Evolutionary conservation across 2,113 vertebrate species (phyloP).

Genomic region (Toxotes chatareus): DNA sequence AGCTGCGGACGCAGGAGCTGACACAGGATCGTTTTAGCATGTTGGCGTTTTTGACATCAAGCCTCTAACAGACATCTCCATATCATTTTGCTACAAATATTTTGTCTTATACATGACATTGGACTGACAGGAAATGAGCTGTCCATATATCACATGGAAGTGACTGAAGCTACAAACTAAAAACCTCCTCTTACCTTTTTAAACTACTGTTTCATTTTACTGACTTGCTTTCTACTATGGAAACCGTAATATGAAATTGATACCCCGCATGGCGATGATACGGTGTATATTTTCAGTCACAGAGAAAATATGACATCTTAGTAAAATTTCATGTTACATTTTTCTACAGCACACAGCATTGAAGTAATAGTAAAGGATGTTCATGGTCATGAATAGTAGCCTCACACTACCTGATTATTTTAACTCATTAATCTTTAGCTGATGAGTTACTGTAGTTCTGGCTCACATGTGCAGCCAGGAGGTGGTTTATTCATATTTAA

Average conservation of each 20-base stretch:
- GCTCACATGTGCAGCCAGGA: background rate
- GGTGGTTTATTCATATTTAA: constrained; percentile 47
- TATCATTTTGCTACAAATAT: constrained; percentile 22
- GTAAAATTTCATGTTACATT: background rate
- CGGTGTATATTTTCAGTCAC: constrained; percentile 4
- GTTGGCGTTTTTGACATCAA: constrained; percentile 30
- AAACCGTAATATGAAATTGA: constrained; percentile 6
- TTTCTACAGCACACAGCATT: background rate
- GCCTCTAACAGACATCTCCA: background rate
- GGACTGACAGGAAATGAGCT: constrained; percentile 22
- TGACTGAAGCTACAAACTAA: background rate
- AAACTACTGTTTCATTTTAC: background rate
- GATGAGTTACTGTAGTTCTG: background rate
- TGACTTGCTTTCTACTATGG: background rate
- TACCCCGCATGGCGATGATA: background rate
- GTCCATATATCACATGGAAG: constrained; percentile 6
- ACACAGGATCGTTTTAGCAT: constrained; percentile 34
- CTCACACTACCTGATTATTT: background rate
- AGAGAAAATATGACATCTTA: background rate
- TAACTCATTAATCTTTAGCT: constrained; percentile 9
- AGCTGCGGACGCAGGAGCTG: constrained; percentile 19
- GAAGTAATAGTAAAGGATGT: background rate
- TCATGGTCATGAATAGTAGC: background rate
- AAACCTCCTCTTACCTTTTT: background rate
- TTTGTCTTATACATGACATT: constrained; percentile 34